Base-by-base conservation (phyloP, 2,888 invertebrate genomes). In the Crepidodera aurea region DNA sequence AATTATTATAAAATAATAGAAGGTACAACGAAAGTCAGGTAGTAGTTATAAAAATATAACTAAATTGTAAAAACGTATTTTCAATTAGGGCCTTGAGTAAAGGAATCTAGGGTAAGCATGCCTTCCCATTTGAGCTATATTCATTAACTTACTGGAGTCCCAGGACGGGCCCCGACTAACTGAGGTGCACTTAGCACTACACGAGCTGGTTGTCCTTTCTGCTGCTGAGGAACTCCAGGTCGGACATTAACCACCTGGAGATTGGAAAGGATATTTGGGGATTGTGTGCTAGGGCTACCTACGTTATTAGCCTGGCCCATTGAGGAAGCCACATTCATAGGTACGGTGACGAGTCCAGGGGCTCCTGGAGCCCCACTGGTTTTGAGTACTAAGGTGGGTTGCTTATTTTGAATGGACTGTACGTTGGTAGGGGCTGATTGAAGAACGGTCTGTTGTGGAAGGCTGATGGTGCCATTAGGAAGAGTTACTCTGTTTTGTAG, bases 191-290 rank as follows among this genome's bases (percentile, higher is more conserved):
- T 91, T 73, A 94, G 90, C 73, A 94, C 91, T 73, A 95, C 92
- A 77, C 94, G 87, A 54, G 92, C 90, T 63, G 92, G 87, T 66
- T 92, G 89, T 60, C 88, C 87, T 82, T 93, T 93, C 79, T 90
- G 90, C 65, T 87, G 85, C 71, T 88, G 85, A 71, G 91, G 90
- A 64, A 88, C 85, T 65, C 88, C 89, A 55, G 91, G 90, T 71
- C 93, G 86, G 85, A 92, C 91, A 81, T 93, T 94, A 72, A 94
- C 85, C 77, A 94, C 91, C 82, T 92, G 92, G 75, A 94, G 91
- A 82, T 91, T 92, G 75, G 81, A 80, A 67, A 81, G 79, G 80
- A 81, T 78, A 73, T 78, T 78, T 70, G 78, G 74, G 70, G 77
- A 77, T 72, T 79, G 80, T 67, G 80, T 77, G 67, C 71, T 69